Evolutionary conservation across 2,888 invertebrate genomes (phyloP), one percentile per base, ranked within the genome.

Genomic region (Pollenia griseotomentosa): DNA sequence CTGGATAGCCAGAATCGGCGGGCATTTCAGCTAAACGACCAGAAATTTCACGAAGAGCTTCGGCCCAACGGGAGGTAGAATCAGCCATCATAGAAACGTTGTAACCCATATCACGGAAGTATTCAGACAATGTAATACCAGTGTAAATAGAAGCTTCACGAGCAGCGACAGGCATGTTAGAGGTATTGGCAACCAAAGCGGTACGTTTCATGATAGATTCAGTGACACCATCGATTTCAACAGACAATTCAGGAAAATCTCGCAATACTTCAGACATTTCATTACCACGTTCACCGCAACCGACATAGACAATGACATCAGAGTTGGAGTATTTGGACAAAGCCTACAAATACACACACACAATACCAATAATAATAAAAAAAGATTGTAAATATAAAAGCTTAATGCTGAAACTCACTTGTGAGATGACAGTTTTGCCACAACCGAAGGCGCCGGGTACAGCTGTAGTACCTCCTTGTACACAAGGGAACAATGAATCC

Each of bases 41-140:
- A 0, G 99, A 99, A 94, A 99, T 99, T 96, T 99, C 99, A 95
- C 99, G 96, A 94, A 99, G 95, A 90, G 99, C 99, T 94, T 99
- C 99, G 87, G 99, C 99, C 99, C 99, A 99, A 94, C 99, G 98
- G 14, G 99, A 99, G 23, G 99, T 99, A 44, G 99, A 99, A 95
- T 99, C 99, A 88, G 99, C 99, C 99, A 99, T 99, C 99, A 99
- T 99, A 90, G 99, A 98, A 65, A 99, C 99, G 94, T 99, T 98
- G 96, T 99, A 99, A 93, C 99, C 99, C 99, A 99, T 99, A 94
- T 97, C 97, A 91, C 97, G 96, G 97, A 99, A 99, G 94, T 99
- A 99, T 94, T 99, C 99, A 42, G 99, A 99, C n/a, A 99, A 95
- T 0, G 99, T 99, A 94, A 99, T 99, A 91, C 98, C 98, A 87